Percentiles rank a stretch among this genome's conserved stretches.
Evolutionary conservation across 2,113 vertebrate genomes (phyloP).

Genomic region (Pachypanchax playfairii): DNA sequence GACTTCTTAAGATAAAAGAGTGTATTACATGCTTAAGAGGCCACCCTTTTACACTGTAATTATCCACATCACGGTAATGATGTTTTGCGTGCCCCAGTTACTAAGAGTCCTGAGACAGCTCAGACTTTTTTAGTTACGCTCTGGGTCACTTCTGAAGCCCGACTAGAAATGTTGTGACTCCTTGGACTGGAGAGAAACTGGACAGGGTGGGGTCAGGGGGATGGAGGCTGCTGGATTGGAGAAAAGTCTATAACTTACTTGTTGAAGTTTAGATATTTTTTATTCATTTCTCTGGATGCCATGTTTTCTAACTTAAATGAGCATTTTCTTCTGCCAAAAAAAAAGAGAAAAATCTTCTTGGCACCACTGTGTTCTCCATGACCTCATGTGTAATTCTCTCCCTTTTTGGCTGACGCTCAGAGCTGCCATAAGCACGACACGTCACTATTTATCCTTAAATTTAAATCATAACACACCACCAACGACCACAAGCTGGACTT

Average conservation of each 20-base stretch:
- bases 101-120: slow-evolving; percentile 80
- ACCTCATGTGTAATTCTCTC: slow-evolving; percentile 41
- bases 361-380: slow-evolving; percentile 25
- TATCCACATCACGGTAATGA: slow-evolving; percentile 87
- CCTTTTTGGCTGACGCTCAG: slow-evolving; percentile 17
- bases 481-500: neutral
- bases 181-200: slow-evolving; percentile 61
- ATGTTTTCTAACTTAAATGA: slow-evolving; percentile 5
- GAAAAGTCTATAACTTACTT: slow-evolving; percentile 22
- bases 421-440: slow-evolving; percentile 30
- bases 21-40: slow-evolving; percentile 86
- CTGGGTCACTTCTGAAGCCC: slow-evolving; percentile 80
- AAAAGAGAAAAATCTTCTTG: slow-evolving; percentile 10
- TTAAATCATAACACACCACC: neutral
- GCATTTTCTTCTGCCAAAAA: no score
- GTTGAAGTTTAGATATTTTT: slow-evolving; percentile 24
- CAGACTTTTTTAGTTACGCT: slow-evolving; percentile 80
- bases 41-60: slow-evolving; percentile 85
- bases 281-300: slow-evolving; percentile 14
- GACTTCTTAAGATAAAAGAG: slow-evolving; percentile 93
- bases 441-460: slow-evolving; percentile 38
- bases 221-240: slow-evolving; percentile 53
- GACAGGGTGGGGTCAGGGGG: slow-evolving; percentile 66
- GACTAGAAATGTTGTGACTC: slow-evolving; percentile 59
- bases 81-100: slow-evolving; percentile 83